These are phyloP conservation scores for Brachypalpus laphriformis DNA, from an alignment of 2,888 invertebrate genomes.

Conservation along the genomic window DNA sequence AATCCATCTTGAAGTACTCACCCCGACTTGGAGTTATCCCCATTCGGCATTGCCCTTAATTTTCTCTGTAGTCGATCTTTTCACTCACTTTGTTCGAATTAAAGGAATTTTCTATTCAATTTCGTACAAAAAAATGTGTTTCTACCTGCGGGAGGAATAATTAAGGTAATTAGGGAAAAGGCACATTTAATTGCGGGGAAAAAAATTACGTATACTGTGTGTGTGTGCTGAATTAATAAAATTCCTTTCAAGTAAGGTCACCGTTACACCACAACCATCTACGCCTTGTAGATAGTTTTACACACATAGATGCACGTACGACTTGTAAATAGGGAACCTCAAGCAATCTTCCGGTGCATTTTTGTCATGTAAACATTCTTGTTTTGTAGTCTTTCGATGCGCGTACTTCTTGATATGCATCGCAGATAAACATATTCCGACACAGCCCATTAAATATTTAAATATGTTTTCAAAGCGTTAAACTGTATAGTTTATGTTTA, in stretches of 20 bases:
- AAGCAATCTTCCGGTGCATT: slow-evolving; percentile 14
- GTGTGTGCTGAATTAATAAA: not conserved
- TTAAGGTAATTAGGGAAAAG: slow-evolving; percentile 5
- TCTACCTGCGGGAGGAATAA: not conserved
- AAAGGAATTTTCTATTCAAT: slow-evolving; percentile 7
- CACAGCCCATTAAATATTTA: slow-evolving; percentile 70
- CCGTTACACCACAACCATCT: not conserved
- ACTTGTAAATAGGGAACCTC: not conserved
- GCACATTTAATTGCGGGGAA: not conserved
- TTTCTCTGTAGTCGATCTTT: not conserved
- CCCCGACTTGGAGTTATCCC: not conserved
- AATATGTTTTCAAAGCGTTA: slow-evolving; percentile 65
- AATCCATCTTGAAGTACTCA: slow-evolving; percentile 1
- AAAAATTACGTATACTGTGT: slow-evolving; percentile 41
- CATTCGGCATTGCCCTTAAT: not conserved
- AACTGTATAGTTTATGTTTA: slow-evolving; percentile 65
- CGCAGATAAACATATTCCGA: slow-evolving; percentile 52
- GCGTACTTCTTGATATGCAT: slow-evolving; percentile 11
- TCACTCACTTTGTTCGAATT: not conserved
- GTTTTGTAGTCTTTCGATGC: not conserved
- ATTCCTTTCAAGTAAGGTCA: not conserved
- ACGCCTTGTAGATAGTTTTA: not conserved
- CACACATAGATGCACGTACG: not conserved
- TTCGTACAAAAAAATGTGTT: not conserved
- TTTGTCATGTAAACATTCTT: slow-evolving; percentile 28